Base-by-base conservation (phyloP, 2,113 vertebrate species). In the Platichthys stellatus region DNA sequence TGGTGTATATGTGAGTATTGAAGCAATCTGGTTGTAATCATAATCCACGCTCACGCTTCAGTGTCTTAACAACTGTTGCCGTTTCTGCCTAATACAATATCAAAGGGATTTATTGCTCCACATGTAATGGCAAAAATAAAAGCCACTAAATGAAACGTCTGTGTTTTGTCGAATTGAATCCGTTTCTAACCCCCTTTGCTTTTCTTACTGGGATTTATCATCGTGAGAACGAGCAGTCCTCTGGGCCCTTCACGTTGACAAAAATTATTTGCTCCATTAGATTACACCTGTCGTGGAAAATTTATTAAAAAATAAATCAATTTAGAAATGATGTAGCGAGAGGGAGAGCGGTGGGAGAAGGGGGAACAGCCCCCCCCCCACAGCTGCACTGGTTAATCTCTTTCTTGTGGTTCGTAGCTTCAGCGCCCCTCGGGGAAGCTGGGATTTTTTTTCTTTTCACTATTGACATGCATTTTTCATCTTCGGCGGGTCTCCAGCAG, bases 381-480 rank as follows among this genome's bases (percentile, higher is more conserved):
- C 63, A 65, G 76, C 63, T 84, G 40, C 74, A 76, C 58, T 76
- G 75, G 74, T 86, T 86, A 80, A 90, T 90, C 64, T 86, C 73
- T 76, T 82, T 76, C 69, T 74, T 79, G 40, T 82, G 84, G 76
- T 89, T 93, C 88, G 90, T 82, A 88, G 75, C 82, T 77, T 75
- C 66, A 82, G 51, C 57, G 61, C 38, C 82, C 86, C 81, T 88
- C 63, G 4, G 54, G 23, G 79, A 51, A 89, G 58, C 76, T 69
- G 63, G 58, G 65, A 59, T 18, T 12, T 58, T 88, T 95, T 92
- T 89, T 93, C 11, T 43, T 43, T 43, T 43, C 90, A 91, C 63
- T 61, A 79, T 68, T 90, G 86, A 91, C 90, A 87, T 91, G 71
- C 87, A 91, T 89, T 92, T 92, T 90, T 92, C 67, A 80, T 91